These are phyloP conservation scores for Chrysocyon brachyurus DNA, from an alignment of 2,797 vertebrate species.

Conservation along the genomic window DNA sequence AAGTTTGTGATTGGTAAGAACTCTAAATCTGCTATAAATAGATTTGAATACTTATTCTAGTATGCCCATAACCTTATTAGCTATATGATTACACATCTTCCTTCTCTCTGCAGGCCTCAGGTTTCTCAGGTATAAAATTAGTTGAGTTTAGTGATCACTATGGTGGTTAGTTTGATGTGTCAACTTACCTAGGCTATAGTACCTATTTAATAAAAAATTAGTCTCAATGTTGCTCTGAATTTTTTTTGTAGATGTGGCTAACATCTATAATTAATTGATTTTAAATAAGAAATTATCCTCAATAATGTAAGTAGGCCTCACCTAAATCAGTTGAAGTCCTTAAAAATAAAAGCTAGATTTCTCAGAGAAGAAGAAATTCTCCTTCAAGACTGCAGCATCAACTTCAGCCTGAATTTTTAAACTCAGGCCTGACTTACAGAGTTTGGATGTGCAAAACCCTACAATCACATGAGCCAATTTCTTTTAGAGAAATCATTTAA, in stretches of 20 bases:
- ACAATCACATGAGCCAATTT: background rate
- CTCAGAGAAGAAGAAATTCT: background rate
- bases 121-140: background rate
- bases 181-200: background rate
- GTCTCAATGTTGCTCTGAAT: background rate
- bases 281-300: background rate
- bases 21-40: background rate
- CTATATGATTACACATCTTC: background rate
- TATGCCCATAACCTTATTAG: background rate
- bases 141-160: background rate
- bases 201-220: slow-evolving; percentile 39
- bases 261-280: slow-evolving; percentile 32
- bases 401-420: background rate
- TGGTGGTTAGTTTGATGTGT: background rate
- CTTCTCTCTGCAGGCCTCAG: background rate
- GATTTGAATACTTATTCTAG: background rate
- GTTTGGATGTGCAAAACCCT: background rate
- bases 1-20: slow-evolving; percentile 32
- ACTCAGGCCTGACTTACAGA: background rate
- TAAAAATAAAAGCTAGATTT: background rate
- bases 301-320: background rate
- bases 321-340: background rate
- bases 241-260: background rate
- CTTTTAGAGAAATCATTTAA: background rate
- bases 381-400: background rate